Evolutionary conservation across 1,140 invertebrate genomes (phyloP).

Genomic region (Hypothenemus hampei): DNA sequence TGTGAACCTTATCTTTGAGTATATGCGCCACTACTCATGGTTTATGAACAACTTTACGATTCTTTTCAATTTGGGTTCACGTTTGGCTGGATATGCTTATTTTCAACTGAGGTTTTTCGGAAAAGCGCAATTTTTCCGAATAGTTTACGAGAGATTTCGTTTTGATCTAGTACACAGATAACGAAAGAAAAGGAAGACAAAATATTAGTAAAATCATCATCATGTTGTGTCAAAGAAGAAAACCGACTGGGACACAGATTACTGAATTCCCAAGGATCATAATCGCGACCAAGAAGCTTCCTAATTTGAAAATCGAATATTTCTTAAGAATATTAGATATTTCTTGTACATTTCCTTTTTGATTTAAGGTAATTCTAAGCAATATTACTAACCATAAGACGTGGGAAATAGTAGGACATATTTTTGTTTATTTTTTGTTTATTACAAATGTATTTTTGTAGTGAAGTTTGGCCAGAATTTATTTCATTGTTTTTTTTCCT

Average conservation of each 20-base stretch:
- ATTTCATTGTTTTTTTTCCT: too few species aligned
- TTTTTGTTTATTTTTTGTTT: too few species aligned
- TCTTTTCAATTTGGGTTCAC: constrained; percentile 25
- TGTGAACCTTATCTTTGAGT: constrained; percentile 24
- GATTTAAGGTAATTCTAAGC: too few species aligned
- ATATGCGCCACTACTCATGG: constrained; percentile 22
- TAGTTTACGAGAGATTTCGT: constrained; percentile 5
- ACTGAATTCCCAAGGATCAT: too few species aligned
- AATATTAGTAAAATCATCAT: not conserved
- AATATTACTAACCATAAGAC: too few species aligned
- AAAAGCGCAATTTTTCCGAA: constrained; percentile 6
- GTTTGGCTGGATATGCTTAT: constrained; percentile 25
- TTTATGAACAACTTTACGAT: constrained; percentile 26
- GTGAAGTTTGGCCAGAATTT: too few species aligned
- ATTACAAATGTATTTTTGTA: too few species aligned
- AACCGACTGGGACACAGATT: not conserved
- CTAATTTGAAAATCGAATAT: too few species aligned
- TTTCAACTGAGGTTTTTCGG: constrained; percentile 18
- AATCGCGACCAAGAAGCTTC: too few species aligned
- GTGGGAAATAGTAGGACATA: too few species aligned
- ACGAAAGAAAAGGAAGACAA: not conserved
- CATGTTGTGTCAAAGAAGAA: not conserved
- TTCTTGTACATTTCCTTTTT: too few species aligned
- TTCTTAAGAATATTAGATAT: too few species aligned
- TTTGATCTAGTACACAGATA: constrained; percentile 2